Conservation (phyloP, 2,888 invertebrate genomes). For the Cryptocephalus primarius region DNA sequence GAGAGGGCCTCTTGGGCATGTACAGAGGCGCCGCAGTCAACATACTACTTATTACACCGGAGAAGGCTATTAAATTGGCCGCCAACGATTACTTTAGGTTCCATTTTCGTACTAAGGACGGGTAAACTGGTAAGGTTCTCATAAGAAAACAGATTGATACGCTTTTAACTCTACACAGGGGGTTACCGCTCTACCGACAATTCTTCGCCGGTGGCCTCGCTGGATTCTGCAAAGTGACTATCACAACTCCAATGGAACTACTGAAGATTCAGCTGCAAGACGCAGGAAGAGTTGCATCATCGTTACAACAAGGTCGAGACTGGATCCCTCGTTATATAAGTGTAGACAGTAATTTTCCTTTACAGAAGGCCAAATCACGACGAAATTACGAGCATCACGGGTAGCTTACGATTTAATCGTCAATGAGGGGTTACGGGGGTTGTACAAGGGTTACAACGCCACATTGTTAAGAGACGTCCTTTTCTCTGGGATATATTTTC, state of each 20-base stretch:
- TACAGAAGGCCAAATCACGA: too few species aligned
- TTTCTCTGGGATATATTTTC: slow-evolving; percentile 95
- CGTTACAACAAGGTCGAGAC: slow-evolving; percentile 18
- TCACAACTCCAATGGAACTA: slow-evolving; percentile 98
- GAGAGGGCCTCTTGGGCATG: slow-evolving; percentile 97
- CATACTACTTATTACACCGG: slow-evolving; percentile 93
- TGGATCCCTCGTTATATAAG: background rate
- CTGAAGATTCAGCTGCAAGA: slow-evolving; percentile 98
- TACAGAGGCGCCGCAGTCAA: slow-evolving; percentile 95
- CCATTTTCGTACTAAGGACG: slow-evolving; percentile 61
- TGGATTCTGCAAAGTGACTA: slow-evolving; percentile 89
- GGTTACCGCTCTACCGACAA: slow-evolving; percentile 53
- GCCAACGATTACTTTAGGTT: slow-evolving; percentile 95
- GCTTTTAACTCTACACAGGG: slow-evolving; percentile 10
- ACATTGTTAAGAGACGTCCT: slow-evolving; percentile 87
- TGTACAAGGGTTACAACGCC: slow-evolving; percentile 88
- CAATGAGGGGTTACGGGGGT: slow-evolving; percentile 45
- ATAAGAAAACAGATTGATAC: background rate
- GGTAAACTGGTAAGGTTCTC: slow-evolving; percentile 42
- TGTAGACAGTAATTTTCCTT: background rate
- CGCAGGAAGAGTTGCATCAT: slow-evolving; percentile 74
- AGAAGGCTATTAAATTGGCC: slow-evolving; percentile 96
- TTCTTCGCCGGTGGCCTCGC: slow-evolving; percentile 91
- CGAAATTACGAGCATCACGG: too few species aligned
- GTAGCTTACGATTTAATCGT: background rate